Base-by-base conservation (phyloP, 2,888 invertebrate species). In the Entomobrya proxima region DNA sequence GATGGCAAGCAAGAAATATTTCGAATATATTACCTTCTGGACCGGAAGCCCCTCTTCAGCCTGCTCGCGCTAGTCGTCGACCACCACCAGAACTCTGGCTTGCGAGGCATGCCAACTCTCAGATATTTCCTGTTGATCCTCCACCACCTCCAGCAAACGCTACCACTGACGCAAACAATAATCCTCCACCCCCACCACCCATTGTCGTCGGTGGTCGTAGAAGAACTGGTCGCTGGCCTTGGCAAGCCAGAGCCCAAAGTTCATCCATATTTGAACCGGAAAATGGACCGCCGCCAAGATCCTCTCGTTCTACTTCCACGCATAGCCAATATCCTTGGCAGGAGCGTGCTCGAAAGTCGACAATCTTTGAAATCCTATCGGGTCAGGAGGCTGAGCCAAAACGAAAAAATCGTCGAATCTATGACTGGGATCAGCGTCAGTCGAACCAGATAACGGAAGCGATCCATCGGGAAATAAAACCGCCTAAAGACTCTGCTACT, bases 381-480 rank as follows among this genome's bases (percentile, higher is more conserved):
- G 24, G 18, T 7, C n/a, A 30, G 15, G 40, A 30, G 7, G 11
- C 24, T 3, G 40, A 13, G 15, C 27, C 27, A 37, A 32, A 1
- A 11, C 15, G 5, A 18, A 30, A 24, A 24, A 4, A 2, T 9
- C 24, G 18, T 11, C n/a, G 83, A n/a, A 76, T 15, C 0, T 83
- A 83, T 18, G 50, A 76, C 2, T 83, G 83, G 83, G 83, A 83
- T 55, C 83, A 83, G 15, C 55, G 83, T 5, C 47, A 83, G 50
- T 80, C 80, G 11, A 44, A 24, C 1, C 21, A 18, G 9, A 40
- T 72, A 15, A 24, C 18, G 0, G 80, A n/a, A 15, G 40, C 58
- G 11, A 72, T 80, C 11, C 55, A 69, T 11, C 72, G 55, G 30
- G 9, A 40, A 2, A 37, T 5, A 2, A 4, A n/a, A 6, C 11